Base-by-base conservation (phyloP, 2,797 vertebrate species). In the Poecilia velifera region DNA sequence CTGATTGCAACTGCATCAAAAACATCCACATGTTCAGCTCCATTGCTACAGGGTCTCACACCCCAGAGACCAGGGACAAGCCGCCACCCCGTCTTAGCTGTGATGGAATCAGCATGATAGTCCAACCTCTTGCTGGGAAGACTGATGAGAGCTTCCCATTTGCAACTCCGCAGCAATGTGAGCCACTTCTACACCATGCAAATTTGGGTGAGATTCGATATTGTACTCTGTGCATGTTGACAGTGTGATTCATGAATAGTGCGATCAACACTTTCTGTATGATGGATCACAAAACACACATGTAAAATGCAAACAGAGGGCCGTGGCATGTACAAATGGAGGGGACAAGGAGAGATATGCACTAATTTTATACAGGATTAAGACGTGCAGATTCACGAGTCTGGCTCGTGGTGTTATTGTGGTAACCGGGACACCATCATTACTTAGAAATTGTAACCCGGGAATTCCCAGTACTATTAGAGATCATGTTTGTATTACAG, bases 101-200 rank as follows among this genome's bases (percentile, higher is more conserved):
- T 94, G 95, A 96, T 95, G 93, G 93, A 96, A 95, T 91, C 95
- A 96, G 95, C 92, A 82, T 92, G 95, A 95, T 93, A 92, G 93
- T 91, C 90, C 86, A 89, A 87, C 66, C 81, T 92, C 95, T 91
- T 91, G 93, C 94, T 93, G 95, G 78, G 93, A 95, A 94, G 94
- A 95, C 95, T 95, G 95, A 96, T 96, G 95, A 96, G 89, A 93
- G 90, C 91, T 86, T 95, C 94, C 90, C 89, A 94, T 96, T 95
- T 95, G 93, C 93, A 94, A 92, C 92, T 90, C 92, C 83, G 85
- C 92, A 93, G 93, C 93, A 90, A 93, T 93, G 88, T 85, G 91
- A 90, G 86, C 84, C 78, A 79, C 89, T 92, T 90, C 90, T 83
- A 84, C 88, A 84, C 76, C 89, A 88, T 66, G 80, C 89, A 76